A percentile compares a stretch with the other conserved stretches of the same genome.
Conservation (phyloP, 1,140 invertebrate species). For the Telenomus remus region DNA sequence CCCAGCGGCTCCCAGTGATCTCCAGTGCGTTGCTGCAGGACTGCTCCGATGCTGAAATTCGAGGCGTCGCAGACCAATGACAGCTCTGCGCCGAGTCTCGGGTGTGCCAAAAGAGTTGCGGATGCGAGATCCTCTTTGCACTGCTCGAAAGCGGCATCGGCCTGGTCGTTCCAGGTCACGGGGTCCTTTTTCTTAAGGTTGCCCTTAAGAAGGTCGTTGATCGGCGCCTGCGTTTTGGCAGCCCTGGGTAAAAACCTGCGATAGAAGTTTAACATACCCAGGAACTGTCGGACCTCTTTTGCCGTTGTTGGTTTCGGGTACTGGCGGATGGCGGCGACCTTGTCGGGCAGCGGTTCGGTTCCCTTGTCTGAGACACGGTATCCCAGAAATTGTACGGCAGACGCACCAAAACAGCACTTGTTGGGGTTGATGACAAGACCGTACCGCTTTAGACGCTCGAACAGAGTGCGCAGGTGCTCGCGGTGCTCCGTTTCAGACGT, state of each 20-base stretch:
- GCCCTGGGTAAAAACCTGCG: constrained; percentile 2
- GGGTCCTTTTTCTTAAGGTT: background rate
- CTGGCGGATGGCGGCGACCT: constrained; percentile 7
- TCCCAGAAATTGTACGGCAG: constrained; percentile 49
- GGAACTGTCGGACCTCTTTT: constrained; percentile 3
- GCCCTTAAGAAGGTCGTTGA: background rate
- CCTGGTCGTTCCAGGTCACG: background rate
- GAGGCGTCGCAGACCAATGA: constrained; percentile 64
- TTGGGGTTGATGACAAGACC: constrained; percentile 59
- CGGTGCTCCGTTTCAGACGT: constrained; percentile 9
- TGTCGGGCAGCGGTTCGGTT: constrained; percentile 4
- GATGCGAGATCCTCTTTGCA: constrained; percentile 65
- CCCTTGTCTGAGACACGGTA: constrained; percentile 27
- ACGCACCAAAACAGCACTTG: constrained; percentile 42
- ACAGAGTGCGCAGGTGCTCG: constrained; percentile 24
- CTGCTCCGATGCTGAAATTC: constrained; percentile 23
- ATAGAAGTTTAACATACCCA: constrained; percentile 13
- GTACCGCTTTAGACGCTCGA: constrained; percentile 54
- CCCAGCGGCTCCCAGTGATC: constrained; percentile 12
- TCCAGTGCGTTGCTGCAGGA: constrained; percentile 7
- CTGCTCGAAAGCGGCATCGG: constrained; percentile 63
- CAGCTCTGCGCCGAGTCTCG: background rate
- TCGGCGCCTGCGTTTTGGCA: background rate
- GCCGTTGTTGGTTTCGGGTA: constrained; percentile 7
- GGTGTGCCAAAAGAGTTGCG: constrained; percentile 44